Evolutionary conservation across 1,140 invertebrate genomes (phyloP).

Genomic region (Drosophila rufa): DNA sequence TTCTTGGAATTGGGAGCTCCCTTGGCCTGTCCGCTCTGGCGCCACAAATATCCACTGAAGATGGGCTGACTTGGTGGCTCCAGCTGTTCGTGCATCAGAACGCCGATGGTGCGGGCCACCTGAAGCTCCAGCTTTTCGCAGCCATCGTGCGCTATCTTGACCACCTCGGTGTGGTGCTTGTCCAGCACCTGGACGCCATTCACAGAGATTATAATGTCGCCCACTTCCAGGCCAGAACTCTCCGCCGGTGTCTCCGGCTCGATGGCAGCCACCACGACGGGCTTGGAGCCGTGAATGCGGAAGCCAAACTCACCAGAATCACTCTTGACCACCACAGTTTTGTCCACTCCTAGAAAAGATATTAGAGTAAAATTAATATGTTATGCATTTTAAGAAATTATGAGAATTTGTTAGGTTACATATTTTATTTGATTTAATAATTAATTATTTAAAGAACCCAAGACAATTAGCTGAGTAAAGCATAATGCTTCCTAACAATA

Average conservation of each 20-base stretch:
- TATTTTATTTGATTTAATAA: no score
- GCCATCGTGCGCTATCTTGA: constrained; percentile 95
- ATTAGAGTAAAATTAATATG: constrained; percentile 66
- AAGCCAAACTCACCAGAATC: constrained; percentile 97
- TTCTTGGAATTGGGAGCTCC: constrained; percentile 87
- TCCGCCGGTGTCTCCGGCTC: constrained; percentile 96
- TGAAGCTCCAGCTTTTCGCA: constrained; percentile 94
- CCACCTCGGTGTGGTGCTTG: constrained; percentile 97
- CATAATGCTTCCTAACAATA: no score
- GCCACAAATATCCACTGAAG: constrained; percentile 93
- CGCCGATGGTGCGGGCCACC: constrained; percentile 93
- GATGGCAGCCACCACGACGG: constrained; percentile 97
- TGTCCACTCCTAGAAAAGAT: constrained; percentile 91
- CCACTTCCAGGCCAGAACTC: constrained; percentile 95
- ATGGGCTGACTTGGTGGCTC: constrained; percentile 88
- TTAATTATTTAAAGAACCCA: no score
- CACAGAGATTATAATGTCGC: constrained; percentile 96
- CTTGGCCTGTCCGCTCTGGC: constrained; percentile 87
- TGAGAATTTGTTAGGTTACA: not conserved
- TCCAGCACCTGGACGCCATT: constrained; percentile 96
- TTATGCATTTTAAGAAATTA: no score
- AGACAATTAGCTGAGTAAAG: no score
- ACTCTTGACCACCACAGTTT: constrained; percentile 92
- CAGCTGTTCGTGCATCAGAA: constrained; percentile 88
- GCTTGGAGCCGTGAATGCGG: constrained; percentile 97